Base-by-base conservation (phyloP, 2,888 invertebrate genomes). In the Agrotis segetum region DNA sequence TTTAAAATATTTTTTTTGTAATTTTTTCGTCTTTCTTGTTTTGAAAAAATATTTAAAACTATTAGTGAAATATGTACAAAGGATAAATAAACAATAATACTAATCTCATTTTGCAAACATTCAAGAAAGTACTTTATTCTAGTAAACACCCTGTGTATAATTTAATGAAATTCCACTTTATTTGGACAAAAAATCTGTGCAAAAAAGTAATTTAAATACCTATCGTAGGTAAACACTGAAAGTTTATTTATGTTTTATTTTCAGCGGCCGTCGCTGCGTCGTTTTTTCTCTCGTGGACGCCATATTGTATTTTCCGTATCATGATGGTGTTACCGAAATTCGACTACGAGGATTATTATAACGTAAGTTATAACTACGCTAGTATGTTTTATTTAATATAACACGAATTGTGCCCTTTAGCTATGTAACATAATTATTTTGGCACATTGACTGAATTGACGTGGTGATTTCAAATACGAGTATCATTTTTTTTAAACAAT, bases 241-340 rank as follows among this genome's bases (percentile, higher is more conserved):
- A 52, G 7, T 16, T 52, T 19, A 47, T 58, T 53, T 21, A 21
- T 29, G 13, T 55, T 70, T 47, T 40, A 47, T 92, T 93, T 67
- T 44, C 91, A 96, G 96, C 93, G 79, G 94, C 93, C 0, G 93
- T 96, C 1, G 93, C 95, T 9, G 92, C 91, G 0, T 93, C 93
- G 0, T 95, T 94, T 88, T 97, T 97, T 88, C 96, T 98, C 71
- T 98, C 98, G 88, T 97, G 97, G 97, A 97, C 97, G 0, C 98
- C 98, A 3, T 98, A 98, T 91, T 98, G 98, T 89, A 96, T 98
- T 2, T 97, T 98, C 86, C 96, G 98, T 19, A 95, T 98, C 11
- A 96, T 98, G 91, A 97, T 97, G 24, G 96, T 97, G 49, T 97
- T 97, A 71, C 97, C 94, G 44, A 89, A 91, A 62, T 89, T 91